These are phyloP conservation scores for Sylvicola cinctus DNA, from an alignment of 2,888 invertebrate species.

Conservation along the genomic window DNA sequence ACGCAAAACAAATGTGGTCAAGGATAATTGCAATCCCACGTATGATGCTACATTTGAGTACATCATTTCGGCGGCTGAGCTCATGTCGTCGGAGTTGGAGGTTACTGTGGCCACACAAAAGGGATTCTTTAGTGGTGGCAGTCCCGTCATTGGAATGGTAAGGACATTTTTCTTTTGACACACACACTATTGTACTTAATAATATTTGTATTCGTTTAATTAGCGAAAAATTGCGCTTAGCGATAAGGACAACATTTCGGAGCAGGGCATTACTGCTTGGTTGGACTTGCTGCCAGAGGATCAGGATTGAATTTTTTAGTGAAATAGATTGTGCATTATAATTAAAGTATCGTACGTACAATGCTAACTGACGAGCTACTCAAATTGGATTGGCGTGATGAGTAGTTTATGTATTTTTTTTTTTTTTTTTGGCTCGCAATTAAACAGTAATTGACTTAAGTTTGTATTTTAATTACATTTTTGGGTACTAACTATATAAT, in stretches of 20 bases:
- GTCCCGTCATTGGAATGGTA: constrained; percentile 67
- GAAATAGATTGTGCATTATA: too few species aligned
- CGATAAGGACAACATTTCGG: constrained; percentile 16
- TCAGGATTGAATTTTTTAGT: constrained; percentile 9
- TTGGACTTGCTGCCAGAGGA: constrained; percentile 21
- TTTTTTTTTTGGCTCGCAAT: too few species aligned
- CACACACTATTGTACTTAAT: too few species aligned
- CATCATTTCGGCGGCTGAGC: constrained; percentile 58
- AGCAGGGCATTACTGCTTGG: constrained; percentile 19
- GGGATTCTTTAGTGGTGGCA: constrained; percentile 57
- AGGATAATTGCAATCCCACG: constrained; percentile 77
- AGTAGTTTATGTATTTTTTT: too few species aligned
- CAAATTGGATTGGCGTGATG: too few species aligned
- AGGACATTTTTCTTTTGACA: too few species aligned
- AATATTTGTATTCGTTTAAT: constrained; percentile 9
- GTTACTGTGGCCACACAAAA: constrained; percentile 78
- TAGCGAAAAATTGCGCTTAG: constrained; percentile 18
- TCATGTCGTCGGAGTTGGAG: constrained; percentile 56
- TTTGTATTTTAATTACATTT: too few species aligned
- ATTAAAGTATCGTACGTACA: too few species aligned
- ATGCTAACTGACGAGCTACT: too few species aligned
- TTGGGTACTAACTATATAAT: too few species aligned
- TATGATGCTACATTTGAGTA: constrained; percentile 87
- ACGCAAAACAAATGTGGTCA: constrained; percentile 59
- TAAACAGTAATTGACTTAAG: too few species aligned